Evolutionary conservation across 2,888 invertebrate genomes (phyloP).

Genomic region (Amblyteles armatorius): DNA sequence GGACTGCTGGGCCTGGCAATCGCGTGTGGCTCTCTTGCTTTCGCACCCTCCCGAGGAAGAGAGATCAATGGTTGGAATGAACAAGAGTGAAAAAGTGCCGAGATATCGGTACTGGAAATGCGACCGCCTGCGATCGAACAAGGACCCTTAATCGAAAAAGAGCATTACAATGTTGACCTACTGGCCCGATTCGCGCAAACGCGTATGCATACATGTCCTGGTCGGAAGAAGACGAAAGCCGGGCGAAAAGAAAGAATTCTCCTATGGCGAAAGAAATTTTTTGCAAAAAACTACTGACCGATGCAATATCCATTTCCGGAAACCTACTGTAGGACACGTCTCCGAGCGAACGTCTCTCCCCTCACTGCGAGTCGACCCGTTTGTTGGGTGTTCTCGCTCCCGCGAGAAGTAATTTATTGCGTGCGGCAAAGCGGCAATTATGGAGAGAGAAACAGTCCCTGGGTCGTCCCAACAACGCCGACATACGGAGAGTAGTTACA

Average conservation of each 20-base stretch:
- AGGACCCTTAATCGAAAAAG: slow-evolving; percentile 35
- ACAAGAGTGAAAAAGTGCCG: slow-evolving; percentile 27
- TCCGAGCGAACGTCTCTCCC: slow-evolving; percentile 33
- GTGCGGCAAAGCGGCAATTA: slow-evolving; percentile 66
- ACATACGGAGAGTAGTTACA: slow-evolving; percentile 25
- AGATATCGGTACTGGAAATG: slow-evolving; percentile 44
- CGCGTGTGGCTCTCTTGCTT: slow-evolving; percentile 63
- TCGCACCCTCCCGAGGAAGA: slow-evolving; percentile 55
- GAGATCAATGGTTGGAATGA: slow-evolving; percentile 41
- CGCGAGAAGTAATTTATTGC: slow-evolving; percentile 66
- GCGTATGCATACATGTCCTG: not conserved
- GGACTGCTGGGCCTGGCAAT: slow-evolving; percentile 59
- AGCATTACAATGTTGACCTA: slow-evolving; percentile 50
- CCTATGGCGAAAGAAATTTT: not conserved
- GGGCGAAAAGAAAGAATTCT: slow-evolving; percentile 7
- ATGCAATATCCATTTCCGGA: slow-evolving; percentile 48
- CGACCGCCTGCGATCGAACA: slow-evolving; percentile 42
- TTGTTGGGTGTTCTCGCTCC: slow-evolving; percentile 50
- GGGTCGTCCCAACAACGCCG: slow-evolving; percentile 53
- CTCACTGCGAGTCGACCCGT: slow-evolving; percentile 40
- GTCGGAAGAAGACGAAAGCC: slow-evolving; percentile 19
- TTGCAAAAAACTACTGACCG: slow-evolving; percentile 31
- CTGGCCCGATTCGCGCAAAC: slow-evolving; percentile 41
- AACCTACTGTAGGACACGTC: slow-evolving; percentile 39
- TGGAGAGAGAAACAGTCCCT: slow-evolving; percentile 63